Percentiles rank a stretch among this genome's conserved stretches.
Conservation (phyloP, 2,888 invertebrate genomes). For the Flexamia atlantica region DNA sequence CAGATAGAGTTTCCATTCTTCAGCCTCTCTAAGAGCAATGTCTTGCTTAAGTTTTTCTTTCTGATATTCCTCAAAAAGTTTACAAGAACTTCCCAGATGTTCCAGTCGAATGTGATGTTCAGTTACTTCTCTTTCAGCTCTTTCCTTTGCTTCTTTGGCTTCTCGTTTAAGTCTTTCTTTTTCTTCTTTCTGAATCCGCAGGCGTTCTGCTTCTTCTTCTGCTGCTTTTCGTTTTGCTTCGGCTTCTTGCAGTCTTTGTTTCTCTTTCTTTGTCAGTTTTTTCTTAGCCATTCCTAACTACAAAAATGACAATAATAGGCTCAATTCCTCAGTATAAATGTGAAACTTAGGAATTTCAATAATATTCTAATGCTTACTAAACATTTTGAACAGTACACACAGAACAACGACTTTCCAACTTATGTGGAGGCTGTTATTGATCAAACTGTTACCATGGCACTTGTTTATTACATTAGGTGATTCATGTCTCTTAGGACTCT, state of each 20-base stretch:
- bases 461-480: constrained; percentile 27
- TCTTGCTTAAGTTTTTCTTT: constrained; percentile 66
- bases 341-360: constrained; percentile 3
- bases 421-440: constrained; percentile 16
- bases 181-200: constrained; percentile 64
- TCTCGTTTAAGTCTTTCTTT: constrained; percentile 67
- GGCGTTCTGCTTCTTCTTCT: constrained; percentile 75
- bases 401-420: background rate
- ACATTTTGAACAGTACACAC: background rate
- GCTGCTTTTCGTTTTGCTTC: constrained; percentile 65
- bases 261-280: constrained; percentile 64
- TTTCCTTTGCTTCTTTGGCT: constrained; percentile 65
- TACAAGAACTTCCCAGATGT: constrained; percentile 58
- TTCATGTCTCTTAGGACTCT: background rate
- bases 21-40: constrained; percentile 64
- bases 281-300: constrained; percentile 59
- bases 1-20: constrained; percentile 79
- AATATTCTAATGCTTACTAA: background rate
- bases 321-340: background rate
- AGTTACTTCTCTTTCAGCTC: constrained; percentile 66
- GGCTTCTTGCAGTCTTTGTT: constrained; percentile 63
- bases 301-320: background rate
- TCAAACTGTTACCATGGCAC: constrained; percentile 32
- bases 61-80: constrained; percentile 60
- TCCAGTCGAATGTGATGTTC: constrained; percentile 66